Base-by-base conservation (phyloP, 2,113 vertebrate genomes). In the Syngnathus floridae region DNA sequence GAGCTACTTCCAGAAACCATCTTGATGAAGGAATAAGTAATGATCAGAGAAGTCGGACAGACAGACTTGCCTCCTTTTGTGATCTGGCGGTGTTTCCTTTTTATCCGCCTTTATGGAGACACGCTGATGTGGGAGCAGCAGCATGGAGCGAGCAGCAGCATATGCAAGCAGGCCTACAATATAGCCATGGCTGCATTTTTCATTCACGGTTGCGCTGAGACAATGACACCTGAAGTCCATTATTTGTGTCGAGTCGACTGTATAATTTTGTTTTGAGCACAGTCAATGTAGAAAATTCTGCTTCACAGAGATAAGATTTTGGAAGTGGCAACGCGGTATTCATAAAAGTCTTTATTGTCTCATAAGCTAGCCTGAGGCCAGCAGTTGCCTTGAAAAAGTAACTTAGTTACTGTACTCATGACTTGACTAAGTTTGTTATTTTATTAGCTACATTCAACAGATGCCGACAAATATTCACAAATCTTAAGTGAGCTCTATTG, bases 61-160 rank as follows among this genome's bases (percentile, higher is more conserved):
- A 69, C 64, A 72, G 66, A 51, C 66, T 76, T 59, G 69, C 66
- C 48, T 75, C 68, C 71, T 79, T 79, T 79, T 84, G 71, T 84
- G 78, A 82, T 79, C 74, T 78, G 41, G 68, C 69, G 73, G 69
- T 72, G 74, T 78, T 76, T 82, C 68, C 61, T 65, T 83, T 75
- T 85, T 67, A 83, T 80, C 72, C 62, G 76, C 66, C 74, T 81
- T 74, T 72, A 72, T 57, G 70, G 66, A 75, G 75, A 72, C 35
- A 19, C 69, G 45, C 73, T 75, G 78, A 82, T 78, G 67, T 65
- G 81, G 76, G 75, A 73, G 64, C 78, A 41, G 70, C 64, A 72
- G 35, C 70, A 65, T 72, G 56, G 68, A 77, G 84, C 66, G 65
- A 76, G 76, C 72, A 72, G 78, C 71, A 63, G 81, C 71, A 78